Conservation (phyloP, 2,888 invertebrate genomes). For the Zygogramma bicolorata region DNA sequence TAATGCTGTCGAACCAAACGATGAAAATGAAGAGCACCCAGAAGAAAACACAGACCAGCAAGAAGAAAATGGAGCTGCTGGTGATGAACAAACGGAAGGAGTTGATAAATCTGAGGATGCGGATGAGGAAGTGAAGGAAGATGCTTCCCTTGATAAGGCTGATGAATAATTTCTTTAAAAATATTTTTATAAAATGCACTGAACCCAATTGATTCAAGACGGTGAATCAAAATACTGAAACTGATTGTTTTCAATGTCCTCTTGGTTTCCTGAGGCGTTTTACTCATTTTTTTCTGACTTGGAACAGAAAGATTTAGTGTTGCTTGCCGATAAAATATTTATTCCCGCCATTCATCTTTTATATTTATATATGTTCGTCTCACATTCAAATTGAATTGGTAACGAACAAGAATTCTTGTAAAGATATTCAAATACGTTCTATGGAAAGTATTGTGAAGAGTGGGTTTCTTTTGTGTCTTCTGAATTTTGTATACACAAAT, state of each 20-base stretch:
- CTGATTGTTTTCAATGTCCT: background rate
- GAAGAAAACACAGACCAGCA: conserved; percentile 49
- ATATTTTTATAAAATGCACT: conserved; percentile 7
- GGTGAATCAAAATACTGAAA: conserved; percentile 22
- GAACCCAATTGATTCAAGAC: conserved; percentile 26
- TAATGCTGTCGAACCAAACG: background rate
- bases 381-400: background rate
- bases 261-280: background rate
- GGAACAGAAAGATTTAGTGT: conserved; percentile 20
- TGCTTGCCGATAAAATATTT: conserved; percentile 24
- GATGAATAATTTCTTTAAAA: conserved; percentile 33
- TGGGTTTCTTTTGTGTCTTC: no score
- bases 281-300: conserved; percentile 8
- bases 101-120: conserved; percentile 38
- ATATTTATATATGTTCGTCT: no score
- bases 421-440: no score
- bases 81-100: conserved; percentile 44
- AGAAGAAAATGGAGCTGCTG: conserved; percentile 39
- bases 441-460: no score
- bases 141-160: conserved; percentile 37
- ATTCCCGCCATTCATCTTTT: conserved; percentile 16
- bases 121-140: conserved; percentile 38
- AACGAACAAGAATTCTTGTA: background rate
- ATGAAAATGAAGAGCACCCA: conserved; percentile 22
- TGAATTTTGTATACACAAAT: no score